A percentile compares a stretch with the other conserved stretches of the same genome.
phyloP scores from a whole-genome alignment of 1,140 invertebrate species.

The Muscidifurax raptorellus region DNA sequence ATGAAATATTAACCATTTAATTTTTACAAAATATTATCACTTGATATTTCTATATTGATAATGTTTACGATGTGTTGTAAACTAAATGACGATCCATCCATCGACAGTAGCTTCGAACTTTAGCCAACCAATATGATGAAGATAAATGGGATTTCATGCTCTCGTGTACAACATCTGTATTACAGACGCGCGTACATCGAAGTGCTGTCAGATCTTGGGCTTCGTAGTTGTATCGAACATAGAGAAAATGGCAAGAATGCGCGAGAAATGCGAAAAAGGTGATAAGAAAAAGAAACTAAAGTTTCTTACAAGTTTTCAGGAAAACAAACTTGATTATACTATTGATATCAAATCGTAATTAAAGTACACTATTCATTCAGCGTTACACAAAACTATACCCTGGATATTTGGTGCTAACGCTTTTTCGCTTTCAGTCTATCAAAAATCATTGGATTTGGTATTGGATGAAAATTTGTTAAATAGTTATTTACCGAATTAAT shows the following conservation, averaged over 20 bases:
- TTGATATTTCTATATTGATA: too few relatives aligned
- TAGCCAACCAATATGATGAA: neutral
- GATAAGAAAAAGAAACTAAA: neutral
- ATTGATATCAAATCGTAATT: neutral
- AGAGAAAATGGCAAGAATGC: neutral
- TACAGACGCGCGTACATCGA: neutral
- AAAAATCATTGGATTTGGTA: too few relatives aligned
- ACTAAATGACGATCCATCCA: neutral
- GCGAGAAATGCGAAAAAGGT: neutral
- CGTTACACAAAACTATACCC: too few relatives aligned
- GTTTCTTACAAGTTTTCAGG: neutral
- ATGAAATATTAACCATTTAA: too few relatives aligned
- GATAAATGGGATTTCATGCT: neutral
- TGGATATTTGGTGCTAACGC: too few relatives aligned
- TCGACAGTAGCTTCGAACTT: neutral
- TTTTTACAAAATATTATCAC: too few relatives aligned
- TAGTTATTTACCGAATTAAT: too few relatives aligned
- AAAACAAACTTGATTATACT: neutral
- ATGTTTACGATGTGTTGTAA: neutral
- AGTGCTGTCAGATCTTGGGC: neutral
- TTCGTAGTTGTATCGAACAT: neutral
- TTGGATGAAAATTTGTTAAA: too few relatives aligned
- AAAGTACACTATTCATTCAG: neutral
- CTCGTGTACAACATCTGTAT: neutral
- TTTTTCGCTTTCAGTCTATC: too few relatives aligned